phyloP scores from a whole-genome alignment of 2,888 invertebrate genomes.

The Meloe dianella region DNA sequence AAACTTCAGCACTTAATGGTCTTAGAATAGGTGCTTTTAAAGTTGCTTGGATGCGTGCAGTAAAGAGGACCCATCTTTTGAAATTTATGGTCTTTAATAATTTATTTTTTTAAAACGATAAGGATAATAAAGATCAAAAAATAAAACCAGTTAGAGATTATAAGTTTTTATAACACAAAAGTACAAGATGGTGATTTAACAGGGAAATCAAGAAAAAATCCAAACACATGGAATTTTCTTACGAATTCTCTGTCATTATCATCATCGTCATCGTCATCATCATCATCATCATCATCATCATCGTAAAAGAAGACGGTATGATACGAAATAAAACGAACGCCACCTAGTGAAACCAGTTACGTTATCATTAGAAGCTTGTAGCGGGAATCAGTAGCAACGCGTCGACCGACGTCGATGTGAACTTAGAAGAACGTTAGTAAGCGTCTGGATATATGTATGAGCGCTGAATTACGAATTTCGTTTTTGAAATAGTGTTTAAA shows the following conservation, averaged over 20 bases:
- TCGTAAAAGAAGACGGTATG: constrained; percentile 15
- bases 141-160: not conserved
- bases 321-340: constrained; percentile 27
- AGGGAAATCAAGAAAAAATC: not conserved
- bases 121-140: not conserved
- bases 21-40: constrained; percentile 19
- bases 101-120: constrained; percentile 2
- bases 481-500: not conserved
- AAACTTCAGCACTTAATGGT: constrained; percentile 20
- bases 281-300: not conserved
- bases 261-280: not conserved
- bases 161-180: not conserved
- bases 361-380: constrained; percentile 31
- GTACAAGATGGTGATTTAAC: not conserved
- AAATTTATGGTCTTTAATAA: constrained; percentile 15
- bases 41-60: constrained; percentile 11
- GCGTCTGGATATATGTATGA: constrained; percentile 23
- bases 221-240: not conserved
- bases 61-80: not conserved
- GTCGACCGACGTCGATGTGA: constrained; percentile 31
- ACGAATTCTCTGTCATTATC: not conserved
- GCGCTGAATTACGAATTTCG: constrained; percentile 11
- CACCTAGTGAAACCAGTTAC: constrained; percentile 29
- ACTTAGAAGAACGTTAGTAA: constrained; percentile 9
- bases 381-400: constrained; percentile 32